Conservation (phyloP, 2,888 invertebrate genomes). For the Synergus itoensis region DNA sequence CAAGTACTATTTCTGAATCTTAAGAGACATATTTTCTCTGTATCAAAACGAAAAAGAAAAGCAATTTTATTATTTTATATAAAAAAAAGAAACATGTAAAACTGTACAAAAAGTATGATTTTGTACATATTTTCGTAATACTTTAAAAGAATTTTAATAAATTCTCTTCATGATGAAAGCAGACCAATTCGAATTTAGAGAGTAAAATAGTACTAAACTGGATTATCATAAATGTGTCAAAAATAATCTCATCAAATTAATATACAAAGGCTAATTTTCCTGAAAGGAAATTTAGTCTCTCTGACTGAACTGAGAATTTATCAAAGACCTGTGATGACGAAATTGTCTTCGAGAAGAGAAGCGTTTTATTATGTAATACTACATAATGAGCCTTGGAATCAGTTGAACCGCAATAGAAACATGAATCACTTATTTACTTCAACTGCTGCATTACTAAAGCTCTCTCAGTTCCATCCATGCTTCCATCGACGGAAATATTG, state of each 20-base stretch:
- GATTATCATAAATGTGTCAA: background rate
- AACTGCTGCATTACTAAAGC: constrained; percentile 2
- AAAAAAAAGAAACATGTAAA: no score
- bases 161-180: no score
- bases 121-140: no score
- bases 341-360: constrained; percentile 19
- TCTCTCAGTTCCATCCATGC: constrained; percentile 11
- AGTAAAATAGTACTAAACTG: no score
- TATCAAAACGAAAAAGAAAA: no score
- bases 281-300: background rate
- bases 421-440: constrained; percentile 23
- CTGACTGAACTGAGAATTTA: background rate
- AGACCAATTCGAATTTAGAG: background rate
- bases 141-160: no score
- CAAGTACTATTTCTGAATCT: background rate
- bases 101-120: no score
- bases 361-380: constrained; percentile 24
- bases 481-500: constrained; percentile 32
- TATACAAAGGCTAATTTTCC: background rate
- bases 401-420: background rate
- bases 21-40: no score
- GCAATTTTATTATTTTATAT: no score
- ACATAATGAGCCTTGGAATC: background rate
- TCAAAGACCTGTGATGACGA: background rate
- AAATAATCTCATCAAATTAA: background rate